phyloP scores from a whole-genome alignment of 2,797 vertebrate genomes.

The Salarias fasciatus region DNA sequence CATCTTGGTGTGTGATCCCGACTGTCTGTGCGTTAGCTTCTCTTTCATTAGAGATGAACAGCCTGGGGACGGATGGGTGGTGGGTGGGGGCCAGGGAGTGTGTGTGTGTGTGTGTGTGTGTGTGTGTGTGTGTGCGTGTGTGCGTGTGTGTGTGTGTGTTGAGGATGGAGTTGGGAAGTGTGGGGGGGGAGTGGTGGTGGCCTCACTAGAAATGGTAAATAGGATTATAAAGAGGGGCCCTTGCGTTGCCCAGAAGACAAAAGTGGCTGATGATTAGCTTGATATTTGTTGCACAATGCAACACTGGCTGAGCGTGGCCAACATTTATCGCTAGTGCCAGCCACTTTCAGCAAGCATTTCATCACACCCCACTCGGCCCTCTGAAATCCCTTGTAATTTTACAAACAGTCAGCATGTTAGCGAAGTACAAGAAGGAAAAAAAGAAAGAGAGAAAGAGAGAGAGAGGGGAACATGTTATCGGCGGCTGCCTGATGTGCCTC shows the following conservation, averaged over 20 bases:
- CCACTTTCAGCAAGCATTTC: constrained; percentile 76
- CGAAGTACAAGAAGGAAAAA: constrained; percentile 32
- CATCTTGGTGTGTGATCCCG: constrained; percentile 81
- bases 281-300: constrained; percentile 87
- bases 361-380: constrained; percentile 72
- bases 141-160: constrained; percentile 18
- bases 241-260: constrained; percentile 84
- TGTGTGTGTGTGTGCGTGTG: constrained; percentile 1
- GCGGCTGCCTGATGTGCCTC: constrained; percentile 74
- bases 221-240: constrained; percentile 83
- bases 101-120: background rate
- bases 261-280: constrained; percentile 89
- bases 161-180: constrained; percentile 60
- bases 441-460: constrained; percentile 30
- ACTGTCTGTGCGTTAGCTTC: constrained; percentile 80
- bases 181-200: constrained; percentile 51
- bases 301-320: constrained; percentile 84
- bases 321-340: constrained; percentile 86
- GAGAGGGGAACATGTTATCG: constrained; percentile 53
- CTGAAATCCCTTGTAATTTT: constrained; percentile 79
- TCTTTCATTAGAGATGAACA: constrained; percentile 90
- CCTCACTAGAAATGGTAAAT: constrained; percentile 82
- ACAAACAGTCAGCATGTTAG: constrained; percentile 66
- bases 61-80: constrained; percentile 82
- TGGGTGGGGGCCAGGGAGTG: constrained; percentile 48